A percentile compares a stretch with the other conserved stretches of the same genome.
phyloP scores from a whole-genome alignment of 1,140 invertebrate species.

The Melipona quadrifasciata region DNA sequence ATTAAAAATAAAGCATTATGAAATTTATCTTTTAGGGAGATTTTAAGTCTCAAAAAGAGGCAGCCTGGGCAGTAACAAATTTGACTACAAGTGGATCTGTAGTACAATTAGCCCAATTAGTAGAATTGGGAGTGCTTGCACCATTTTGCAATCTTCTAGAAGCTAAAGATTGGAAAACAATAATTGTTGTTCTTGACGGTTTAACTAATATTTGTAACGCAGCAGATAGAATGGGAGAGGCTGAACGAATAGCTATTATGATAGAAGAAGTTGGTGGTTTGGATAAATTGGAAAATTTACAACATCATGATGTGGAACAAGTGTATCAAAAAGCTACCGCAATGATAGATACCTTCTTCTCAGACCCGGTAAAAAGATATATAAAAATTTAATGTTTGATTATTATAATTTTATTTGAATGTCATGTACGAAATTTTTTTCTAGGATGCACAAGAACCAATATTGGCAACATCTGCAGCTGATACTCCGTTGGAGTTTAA shows the following conservation, averaged over 20 bases:
- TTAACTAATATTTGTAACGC: slow-evolving; percentile 85
- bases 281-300: slow-evolving; percentile 89
- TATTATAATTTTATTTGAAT: not conserved
- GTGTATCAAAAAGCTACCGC: slow-evolving; percentile 92
- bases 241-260: slow-evolving; percentile 82
- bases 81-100: slow-evolving; percentile 88
- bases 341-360: slow-evolving; percentile 93
- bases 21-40: slow-evolving; percentile 85
- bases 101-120: slow-evolving; percentile 86
- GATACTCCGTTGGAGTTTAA: slow-evolving; percentile 73
- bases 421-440: not conserved
- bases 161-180: slow-evolving; percentile 84
- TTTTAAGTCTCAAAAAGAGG: slow-evolving; percentile 90
- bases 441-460: slow-evolving; percentile 64
- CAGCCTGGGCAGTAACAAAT: slow-evolving; percentile 91
- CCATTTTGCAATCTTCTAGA: slow-evolving; percentile 81
- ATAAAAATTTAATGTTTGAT: not conserved
- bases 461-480: slow-evolving; percentile 47
- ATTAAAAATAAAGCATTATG: not conserved
- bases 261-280: slow-evolving; percentile 87
- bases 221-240: slow-evolving; percentile 82
- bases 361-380: slow-evolving; percentile 79
- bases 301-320: slow-evolving; percentile 89
- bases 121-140: slow-evolving; percentile 82
- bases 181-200: slow-evolving; percentile 86